Evolutionary conservation across 1,140 invertebrate genomes (phyloP), one percentile per base, ranked within the genome.

Genomic region (Drosophila micromelanica): DNA sequence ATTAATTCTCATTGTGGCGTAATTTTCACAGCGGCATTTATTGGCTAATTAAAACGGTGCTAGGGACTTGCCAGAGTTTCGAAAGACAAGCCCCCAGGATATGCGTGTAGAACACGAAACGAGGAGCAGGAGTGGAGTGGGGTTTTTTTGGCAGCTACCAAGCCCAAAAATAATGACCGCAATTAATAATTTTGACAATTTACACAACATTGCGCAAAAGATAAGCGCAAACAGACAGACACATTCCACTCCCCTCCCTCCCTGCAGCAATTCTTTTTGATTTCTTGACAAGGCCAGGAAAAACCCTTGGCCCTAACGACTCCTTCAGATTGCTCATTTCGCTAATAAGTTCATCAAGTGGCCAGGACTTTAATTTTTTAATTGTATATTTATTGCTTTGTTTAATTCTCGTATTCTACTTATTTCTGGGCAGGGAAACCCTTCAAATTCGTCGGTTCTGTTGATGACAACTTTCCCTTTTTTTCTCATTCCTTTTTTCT

Each of bases 141-240:
- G 54, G 20, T 37, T 37, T 37, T 37, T 3, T 12, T 12, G 12
- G 5, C 4, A 48, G 45, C 45, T 60, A 62, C 32, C 45, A 35
- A 45, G 38, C 12, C 51, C 55, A 63, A 48, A 9, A 68, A 69
- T 86, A 82, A 90, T 84, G 78, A 65, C 61, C 71, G 68, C 87
- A 90, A 90, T 90, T 90, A 90, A 90, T 90, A 90, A 86, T 90
- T 90, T 87, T 90, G 87, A 90, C 87, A 90, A 87, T 90, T 90
- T 84, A 86, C 87, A 90, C 87, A 90, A 87, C 79, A 87, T 90
- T 90, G 49, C 49, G 56, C 67, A 57, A 55, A 70, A 76, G 81
- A 65, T 70, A 67, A 61, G 61, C 13, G 48, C 20, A 17, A 30
- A 60, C 9, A 40, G 20, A 48, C 9, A 13, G 11, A 7, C 46